Evolutionary conservation across 1,140 invertebrate genomes (phyloP).

Genomic region (Marisa cornuarietis): DNA sequence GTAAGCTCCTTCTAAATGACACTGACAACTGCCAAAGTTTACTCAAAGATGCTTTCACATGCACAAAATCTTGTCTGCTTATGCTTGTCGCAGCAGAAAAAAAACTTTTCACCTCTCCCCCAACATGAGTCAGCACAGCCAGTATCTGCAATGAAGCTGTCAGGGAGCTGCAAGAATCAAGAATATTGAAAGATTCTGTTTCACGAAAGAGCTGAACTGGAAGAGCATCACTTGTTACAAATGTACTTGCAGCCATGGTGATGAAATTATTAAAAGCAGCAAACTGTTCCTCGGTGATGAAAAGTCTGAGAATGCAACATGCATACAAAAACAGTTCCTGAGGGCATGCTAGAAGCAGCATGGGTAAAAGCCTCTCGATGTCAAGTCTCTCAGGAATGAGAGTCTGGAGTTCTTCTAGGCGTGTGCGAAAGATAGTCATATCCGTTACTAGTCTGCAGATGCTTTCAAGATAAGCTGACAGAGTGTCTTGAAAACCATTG

Average conservation of each 20-base stretch:
- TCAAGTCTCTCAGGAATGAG: slow-evolving; percentile 1
- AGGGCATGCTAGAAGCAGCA: slow-evolving; percentile 7
- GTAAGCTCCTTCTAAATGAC: not conserved
- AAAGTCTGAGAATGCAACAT: slow-evolving; percentile 2
- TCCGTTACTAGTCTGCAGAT: not conserved
- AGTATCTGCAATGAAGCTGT: slow-evolving; percentile 7
- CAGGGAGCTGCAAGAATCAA: not conserved
- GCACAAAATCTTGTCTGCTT: not conserved
- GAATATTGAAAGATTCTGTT: slow-evolving; percentile 4
- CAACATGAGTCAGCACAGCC: not conserved
- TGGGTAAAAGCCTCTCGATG: not conserved
- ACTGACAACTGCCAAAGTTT: not conserved
- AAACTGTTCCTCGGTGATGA: slow-evolving; percentile 1
- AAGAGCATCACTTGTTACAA: not conserved
- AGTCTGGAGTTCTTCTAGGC: slow-evolving; percentile 10
- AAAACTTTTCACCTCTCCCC: slow-evolving; percentile 1
- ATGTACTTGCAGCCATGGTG: not conserved
- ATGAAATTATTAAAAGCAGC: slow-evolving; percentile 9
- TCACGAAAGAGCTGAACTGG: slow-evolving; percentile 6
- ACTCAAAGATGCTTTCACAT: not conserved
- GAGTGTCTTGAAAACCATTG: slow-evolving; percentile 14
- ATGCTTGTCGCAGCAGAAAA: not conserved
- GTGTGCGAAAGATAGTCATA: slow-evolving; percentile 11
- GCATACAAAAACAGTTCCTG: slow-evolving; percentile 21
- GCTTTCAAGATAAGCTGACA: not conserved